phyloP scores from a whole-genome alignment of 2,113 vertebrate genomes.

The Caranx melampygus region DNA sequence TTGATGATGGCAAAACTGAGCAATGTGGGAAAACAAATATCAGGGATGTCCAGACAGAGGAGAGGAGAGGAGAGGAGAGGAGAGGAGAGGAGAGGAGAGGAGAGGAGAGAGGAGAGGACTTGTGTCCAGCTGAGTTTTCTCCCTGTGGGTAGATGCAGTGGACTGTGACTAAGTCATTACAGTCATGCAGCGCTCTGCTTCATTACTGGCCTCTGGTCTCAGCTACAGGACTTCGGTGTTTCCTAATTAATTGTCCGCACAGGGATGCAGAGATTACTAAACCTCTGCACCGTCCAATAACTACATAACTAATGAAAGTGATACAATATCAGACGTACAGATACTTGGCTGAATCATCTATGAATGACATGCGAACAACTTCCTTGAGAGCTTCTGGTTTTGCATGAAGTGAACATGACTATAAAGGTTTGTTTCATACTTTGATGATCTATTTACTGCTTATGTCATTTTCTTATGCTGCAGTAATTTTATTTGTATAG shows the following conservation, averaged over 20 bases:
- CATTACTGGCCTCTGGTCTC: slow-evolving; percentile 13
- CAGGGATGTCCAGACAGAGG: background rate
- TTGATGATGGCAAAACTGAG: slow-evolving; percentile 7
- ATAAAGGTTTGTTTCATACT: no score
- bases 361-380: no score
- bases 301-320: background rate
- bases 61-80: background rate
- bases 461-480: no score
- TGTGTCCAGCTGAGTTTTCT: slow-evolving; percentile 28
- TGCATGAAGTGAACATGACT: background rate
- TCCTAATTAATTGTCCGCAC: slow-evolving; percentile 5
- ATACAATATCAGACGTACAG: no score
- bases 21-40: slow-evolving; percentile 16
- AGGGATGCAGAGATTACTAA: slow-evolving; percentile 11
- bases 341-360: no score
- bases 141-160: slow-evolving; percentile 22
- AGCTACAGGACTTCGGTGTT: background rate
- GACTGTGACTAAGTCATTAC: slow-evolving; percentile 38
- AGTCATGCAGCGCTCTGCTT: slow-evolving; percentile 37
- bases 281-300: background rate
- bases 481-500: background rate
- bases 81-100: background rate
- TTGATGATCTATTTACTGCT: no score
- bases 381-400: background rate
- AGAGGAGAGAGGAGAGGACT: background rate